Evolutionary conservation across 2,797 vertebrate genomes (phyloP).

Genomic region (Fratercula arctica): DNA sequence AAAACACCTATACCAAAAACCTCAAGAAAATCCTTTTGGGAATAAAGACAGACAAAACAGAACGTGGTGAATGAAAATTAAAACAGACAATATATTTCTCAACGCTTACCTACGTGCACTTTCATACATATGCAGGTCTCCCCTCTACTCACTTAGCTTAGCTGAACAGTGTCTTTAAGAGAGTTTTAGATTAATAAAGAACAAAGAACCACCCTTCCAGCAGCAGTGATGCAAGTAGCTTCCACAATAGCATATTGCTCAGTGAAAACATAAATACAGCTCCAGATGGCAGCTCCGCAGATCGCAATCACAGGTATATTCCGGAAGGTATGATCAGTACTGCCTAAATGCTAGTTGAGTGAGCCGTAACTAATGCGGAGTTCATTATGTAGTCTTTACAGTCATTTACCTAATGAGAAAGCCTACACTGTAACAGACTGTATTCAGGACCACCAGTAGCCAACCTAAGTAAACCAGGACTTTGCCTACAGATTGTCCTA

Average conservation of each 20-base stretch:
- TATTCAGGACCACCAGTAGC: background rate
- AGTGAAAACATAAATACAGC: background rate
- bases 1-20: background rate
- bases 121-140: background rate
- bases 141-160: background rate
- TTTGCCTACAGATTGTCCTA: background rate
- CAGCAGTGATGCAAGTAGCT: background rate
- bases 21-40: background rate
- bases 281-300: slow-evolving; percentile 34
- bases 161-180: background rate
- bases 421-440: background rate
- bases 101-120: fast-evolving
- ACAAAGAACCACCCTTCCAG: background rate
- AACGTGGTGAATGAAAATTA: background rate
- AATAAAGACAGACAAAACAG: background rate
- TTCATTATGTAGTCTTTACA: background rate
- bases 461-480: background rate
- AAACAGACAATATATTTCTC: background rate
- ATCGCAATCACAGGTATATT: background rate
- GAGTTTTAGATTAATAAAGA: background rate
- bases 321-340: background rate
- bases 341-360: background rate
- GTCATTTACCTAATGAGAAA: background rate
- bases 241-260: background rate
- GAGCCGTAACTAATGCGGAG: slow-evolving; percentile 15